Base-by-base conservation (phyloP, 2,113 vertebrate genomes). In the Xyliphius kryptos region DNA sequence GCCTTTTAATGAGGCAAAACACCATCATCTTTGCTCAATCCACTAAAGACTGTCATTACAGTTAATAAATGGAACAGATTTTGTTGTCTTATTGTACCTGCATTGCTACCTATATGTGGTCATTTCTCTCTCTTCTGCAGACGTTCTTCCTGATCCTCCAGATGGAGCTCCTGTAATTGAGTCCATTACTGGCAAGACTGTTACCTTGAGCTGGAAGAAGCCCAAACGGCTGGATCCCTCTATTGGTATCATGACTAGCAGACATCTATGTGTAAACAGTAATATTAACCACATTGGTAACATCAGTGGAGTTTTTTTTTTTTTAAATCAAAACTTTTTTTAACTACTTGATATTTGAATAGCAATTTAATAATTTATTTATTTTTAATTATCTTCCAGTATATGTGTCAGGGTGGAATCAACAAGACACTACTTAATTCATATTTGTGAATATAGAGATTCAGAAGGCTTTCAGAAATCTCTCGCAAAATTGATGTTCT, bases 141-240 rank as follows among this genome's bases (percentile, higher is more conserved):
- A 99, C 58, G 89, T 97, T 74, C 90, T 97, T 61, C 96, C 96
- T 1, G 91, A 92, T 1, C 91, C 95, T 5, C 96, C 96, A 0
- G 93, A 96, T 0, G 96, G 95, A 0, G 86, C 86, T 2, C 94
- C 95, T 0, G 79, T 84, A 1, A 83, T 97, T 40, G 83, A 88
- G 12, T 85, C 75, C 13, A 90, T 97, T 78, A 98, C 92, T 0
- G 94, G 96, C 53, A 93, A 88, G 86, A 87, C 88, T 70, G 82
- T 98, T 76, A 91, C 79, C 0, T 80, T 99, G 52, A 80, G 76
- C 6, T 99, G 96, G 96, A 97, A 91, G 71, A 92, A 92, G 38
- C 96, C 95, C 26, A 91, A 80, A 76, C 89, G 90, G 75, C 83
- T 97, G 78, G 95, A 99, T 70, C 85, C 91, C 3, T 90, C 93